Base-by-base conservation (phyloP, 64 coral and sea anemone genomes). In the Montipora foliosa region DNA sequence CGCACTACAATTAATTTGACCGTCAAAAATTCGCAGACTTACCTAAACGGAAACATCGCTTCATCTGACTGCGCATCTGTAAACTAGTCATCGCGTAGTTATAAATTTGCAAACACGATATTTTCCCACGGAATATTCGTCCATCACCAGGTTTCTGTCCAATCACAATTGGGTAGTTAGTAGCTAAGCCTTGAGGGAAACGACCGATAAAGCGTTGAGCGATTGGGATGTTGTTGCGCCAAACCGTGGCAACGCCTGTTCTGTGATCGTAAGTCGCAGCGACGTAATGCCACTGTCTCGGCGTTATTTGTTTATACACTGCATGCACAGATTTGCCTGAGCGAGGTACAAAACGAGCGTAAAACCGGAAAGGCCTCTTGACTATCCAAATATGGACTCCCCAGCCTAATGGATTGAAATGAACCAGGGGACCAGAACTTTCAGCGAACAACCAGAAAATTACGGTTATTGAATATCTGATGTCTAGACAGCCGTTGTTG, bases 31-130 rank as follows among this genome's bases (percentile, higher is more conserved):
- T 6, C 0, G 46, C 5, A 60, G 5, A 83, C 44, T 45, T 19
- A 86, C 82, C 82, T 71, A 16, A 2, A 21, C 66, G 82, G 82
- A 86, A 86, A 14, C 93, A 97, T 6, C 9, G 13, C 11, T 83
- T 71, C 75, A 49, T 92, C 80, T 90, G 67, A 66, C 47, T 69
- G 11, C 76, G 78, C n/a, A 97, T 78, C 73, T 97, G 81, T 74
- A 6, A 11, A 73, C 75, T 7, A 74, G 59, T 75, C 78, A 97
- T 79, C 0, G 85, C 93, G 76, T 79, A 83, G 29, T 80, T 85
- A 78, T 83, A 97, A 55, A 97, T 86, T 47, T 97, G 96, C 21
- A 97, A 17, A 71, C 93, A 97, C 52, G 92, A 82, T 22, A 97
- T 79, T 10, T 70, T 93, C 55, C 96, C 96, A 12, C 71, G 47